Conservation (phyloP, 2,113 vertebrate genomes). For the Parus major region DNA sequence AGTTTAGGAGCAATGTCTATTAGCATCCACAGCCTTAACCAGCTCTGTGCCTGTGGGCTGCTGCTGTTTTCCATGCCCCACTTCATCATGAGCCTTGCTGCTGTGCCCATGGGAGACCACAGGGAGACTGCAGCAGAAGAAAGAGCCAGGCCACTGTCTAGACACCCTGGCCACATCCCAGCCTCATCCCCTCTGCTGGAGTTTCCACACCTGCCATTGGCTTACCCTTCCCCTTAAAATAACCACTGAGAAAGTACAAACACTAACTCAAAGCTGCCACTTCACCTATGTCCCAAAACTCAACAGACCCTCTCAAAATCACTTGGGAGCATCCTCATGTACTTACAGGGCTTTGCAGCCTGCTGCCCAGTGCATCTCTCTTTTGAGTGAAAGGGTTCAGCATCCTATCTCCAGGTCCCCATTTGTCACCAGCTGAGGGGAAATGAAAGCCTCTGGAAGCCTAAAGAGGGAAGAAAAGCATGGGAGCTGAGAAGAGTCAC, state of each 20-base stretch:
- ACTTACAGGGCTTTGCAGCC: constrained; percentile 68
- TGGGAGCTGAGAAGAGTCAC: background rate
- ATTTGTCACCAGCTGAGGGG: constrained; percentile 79
- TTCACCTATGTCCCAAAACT: rapidly evolving
- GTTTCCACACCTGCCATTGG: background rate
- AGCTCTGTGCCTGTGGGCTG: background rate
- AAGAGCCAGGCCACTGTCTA: background rate
- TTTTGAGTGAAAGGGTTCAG: constrained; percentile 66
- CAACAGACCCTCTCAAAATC: background rate
- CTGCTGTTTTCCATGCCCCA: background rate
- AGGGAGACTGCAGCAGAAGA: rapidly evolving
- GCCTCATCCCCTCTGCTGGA: background rate
- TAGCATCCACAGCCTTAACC: background rate
- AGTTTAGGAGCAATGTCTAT: background rate
- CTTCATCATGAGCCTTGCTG: background rate
- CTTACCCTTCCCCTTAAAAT: background rate
- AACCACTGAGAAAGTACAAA: background rate
- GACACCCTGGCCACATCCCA: background rate
- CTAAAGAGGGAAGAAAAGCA: constrained; percentile 32
- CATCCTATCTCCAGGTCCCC: constrained; percentile 67
- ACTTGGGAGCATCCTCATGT: background rate
- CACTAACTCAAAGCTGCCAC: background rate
- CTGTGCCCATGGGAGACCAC: rapidly evolving
- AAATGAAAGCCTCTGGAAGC: constrained; percentile 75
- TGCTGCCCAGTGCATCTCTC: constrained; percentile 32